A percentile compares a stretch with the other conserved stretches of the same genome.
Evolutionary conservation across 2,113 vertebrate genomes (phyloP).

Genomic region (Rhinoptilus africanus): DNA sequence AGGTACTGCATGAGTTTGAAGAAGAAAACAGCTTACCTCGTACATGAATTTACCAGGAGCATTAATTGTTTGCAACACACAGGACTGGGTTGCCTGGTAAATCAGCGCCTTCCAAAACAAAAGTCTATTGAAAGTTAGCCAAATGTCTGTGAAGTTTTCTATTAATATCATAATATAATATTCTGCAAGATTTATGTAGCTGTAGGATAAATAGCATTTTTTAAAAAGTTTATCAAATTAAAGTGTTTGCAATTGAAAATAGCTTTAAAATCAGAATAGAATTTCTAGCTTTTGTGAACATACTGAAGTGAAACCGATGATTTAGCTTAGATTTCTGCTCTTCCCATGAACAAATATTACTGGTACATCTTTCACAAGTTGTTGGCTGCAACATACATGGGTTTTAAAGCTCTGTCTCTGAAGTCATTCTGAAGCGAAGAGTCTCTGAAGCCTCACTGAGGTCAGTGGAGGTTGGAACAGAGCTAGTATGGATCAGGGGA

Average conservation of each 20-base stretch:
- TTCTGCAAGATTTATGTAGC: not conserved
- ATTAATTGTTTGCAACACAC: not conserved
- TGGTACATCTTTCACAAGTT: not conserved
- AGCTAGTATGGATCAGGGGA: not conserved
- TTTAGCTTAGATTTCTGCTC: not conserved
- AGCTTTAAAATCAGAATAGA: not conserved
- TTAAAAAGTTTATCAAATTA: not conserved
- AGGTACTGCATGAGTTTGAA: not conserved
- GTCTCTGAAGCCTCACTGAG: not conserved
- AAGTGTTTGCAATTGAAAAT: not conserved
- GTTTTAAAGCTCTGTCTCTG: not conserved
- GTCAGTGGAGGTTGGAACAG: not conserved
- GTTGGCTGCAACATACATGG: rapidly evolving
- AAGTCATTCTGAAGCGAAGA: too few species aligned
- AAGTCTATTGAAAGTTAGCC: not conserved
- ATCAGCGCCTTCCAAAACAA: not conserved
- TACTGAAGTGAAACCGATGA: not conserved
- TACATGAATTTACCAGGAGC: not conserved
- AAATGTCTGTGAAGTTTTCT: not conserved
- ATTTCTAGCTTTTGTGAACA: not conserved
- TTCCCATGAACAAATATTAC: not conserved
- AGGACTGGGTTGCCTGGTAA: not conserved
- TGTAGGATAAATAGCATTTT: not conserved
- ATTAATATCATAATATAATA: not conserved
- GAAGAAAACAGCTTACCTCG: not conserved